phyloP scores from a whole-genome alignment of 2,888 invertebrate genomes.

The Metopia argyrocephala region DNA sequence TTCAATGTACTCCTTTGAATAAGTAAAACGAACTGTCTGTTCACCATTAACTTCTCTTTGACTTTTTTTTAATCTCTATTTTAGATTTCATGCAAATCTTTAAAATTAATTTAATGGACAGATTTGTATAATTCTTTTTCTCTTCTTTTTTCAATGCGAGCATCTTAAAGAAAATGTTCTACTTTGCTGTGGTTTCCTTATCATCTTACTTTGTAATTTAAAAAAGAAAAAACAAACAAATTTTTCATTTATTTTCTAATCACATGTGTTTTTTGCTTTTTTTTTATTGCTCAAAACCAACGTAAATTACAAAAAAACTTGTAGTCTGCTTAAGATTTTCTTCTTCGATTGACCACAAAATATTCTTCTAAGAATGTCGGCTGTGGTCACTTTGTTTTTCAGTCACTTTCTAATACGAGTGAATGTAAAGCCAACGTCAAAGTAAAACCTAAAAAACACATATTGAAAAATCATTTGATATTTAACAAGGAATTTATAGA shows the following conservation, averaged over 20 bases:
- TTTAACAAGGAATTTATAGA: slow-evolving; percentile 25
- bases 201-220: background rate
- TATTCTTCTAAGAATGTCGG: slow-evolving; percentile 37
- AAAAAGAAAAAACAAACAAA: background rate
- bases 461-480: slow-evolving; percentile 59
- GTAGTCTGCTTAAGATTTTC: background rate
- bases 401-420: background rate
- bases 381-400: slow-evolving; percentile 73
- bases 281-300: too few species aligned
- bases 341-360: slow-evolving; percentile 41
- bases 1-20: too few species aligned
- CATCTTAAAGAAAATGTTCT: background rate
- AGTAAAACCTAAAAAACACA: slow-evolving; percentile 9
- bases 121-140: too few species aligned
- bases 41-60: too few species aligned
- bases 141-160: too few species aligned
- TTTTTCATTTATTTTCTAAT: background rate
- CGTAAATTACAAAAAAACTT: background rate
- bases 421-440: background rate
- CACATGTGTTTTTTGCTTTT: background rate
- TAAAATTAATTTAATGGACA: too few species aligned
- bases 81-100: too few species aligned
- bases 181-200: background rate
- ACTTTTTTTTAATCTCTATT: too few species aligned
- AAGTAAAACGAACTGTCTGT: too few species aligned